These are phyloP conservation scores for Mesodorylaimus sp. DNA, from an alignment of 2,888 invertebrate species.

Conservation along the genomic window DNA sequence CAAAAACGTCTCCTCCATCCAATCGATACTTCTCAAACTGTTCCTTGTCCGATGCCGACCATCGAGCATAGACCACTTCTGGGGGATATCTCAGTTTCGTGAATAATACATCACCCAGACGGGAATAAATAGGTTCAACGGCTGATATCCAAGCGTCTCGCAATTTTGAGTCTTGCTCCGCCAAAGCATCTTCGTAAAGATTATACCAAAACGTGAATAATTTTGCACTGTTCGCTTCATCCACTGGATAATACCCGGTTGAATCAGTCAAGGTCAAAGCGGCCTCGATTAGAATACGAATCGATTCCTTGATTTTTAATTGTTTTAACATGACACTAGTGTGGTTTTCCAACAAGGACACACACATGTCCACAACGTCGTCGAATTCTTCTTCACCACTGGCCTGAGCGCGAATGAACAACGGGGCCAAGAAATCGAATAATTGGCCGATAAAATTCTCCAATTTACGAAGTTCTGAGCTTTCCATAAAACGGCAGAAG, in stretches of 20 bases:
- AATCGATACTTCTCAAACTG: background rate
- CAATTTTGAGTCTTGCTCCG: background rate
- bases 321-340: background rate
- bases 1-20: background rate
- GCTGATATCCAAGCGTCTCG: background rate
- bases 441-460: background rate
- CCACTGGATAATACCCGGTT: background rate
- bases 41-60: background rate
- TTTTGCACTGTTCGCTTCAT: background rate
- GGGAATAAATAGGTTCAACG: background rate
- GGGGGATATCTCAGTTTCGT: background rate
- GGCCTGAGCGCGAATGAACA: background rate
- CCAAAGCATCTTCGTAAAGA: background rate
- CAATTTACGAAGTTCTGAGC: background rate
- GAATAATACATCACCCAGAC: background rate
- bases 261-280: background rate
- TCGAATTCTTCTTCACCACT: background rate
- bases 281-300: no score
- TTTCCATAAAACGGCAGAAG: background rate
- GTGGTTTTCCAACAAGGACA: background rate
- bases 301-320: background rate
- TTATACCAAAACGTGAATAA: background rate
- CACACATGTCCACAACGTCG: background rate
- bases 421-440: background rate
- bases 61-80: background rate